Conservation (phyloP, 2,888 invertebrate species). For the Leptopilina syphax region DNA sequence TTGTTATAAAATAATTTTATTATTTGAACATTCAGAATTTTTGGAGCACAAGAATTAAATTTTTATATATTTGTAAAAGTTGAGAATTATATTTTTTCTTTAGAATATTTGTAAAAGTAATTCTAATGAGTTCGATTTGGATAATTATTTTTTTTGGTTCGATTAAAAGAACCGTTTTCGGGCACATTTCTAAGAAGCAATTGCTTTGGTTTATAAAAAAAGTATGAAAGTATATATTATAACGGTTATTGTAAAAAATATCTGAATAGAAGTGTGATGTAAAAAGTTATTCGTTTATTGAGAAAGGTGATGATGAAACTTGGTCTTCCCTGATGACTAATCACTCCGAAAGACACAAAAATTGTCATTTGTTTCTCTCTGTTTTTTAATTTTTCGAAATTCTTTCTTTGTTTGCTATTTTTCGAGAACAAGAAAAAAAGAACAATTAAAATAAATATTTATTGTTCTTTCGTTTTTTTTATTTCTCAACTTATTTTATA, state of each 20-base stretch:
- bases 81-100: too few relatives aligned
- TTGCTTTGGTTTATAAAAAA: slow-evolving; percentile 12
- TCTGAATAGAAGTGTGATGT: slow-evolving; percentile 5
- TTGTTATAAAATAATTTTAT: too few relatives aligned
- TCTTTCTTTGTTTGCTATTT: background rate
- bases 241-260: slow-evolving; percentile 17
- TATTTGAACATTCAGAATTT: too few relatives aligned
- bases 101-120: too few relatives aligned
- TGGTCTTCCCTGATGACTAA: slow-evolving; percentile 6
- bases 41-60: too few relatives aligned
- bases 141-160: background rate
- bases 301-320: slow-evolving; percentile 12
- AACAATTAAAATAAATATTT: too few relatives aligned
- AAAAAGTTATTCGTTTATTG: slow-evolving; percentile 12
- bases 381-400: background rate
- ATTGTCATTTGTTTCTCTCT: background rate
- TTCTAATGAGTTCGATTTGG: background rate
- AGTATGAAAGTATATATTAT: slow-evolving; percentile 15
- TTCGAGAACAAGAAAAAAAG: too few relatives aligned
- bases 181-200: slow-evolving; percentile 2
- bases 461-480: too few relatives aligned
- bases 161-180: slow-evolving; percentile 14
- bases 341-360: background rate
- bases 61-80: too few relatives aligned
- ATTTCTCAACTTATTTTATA: too few relatives aligned